These are phyloP conservation scores for Hemithea aestivaria DNA, from an alignment of 2,888 invertebrate species.

Conservation along the genomic window DNA sequence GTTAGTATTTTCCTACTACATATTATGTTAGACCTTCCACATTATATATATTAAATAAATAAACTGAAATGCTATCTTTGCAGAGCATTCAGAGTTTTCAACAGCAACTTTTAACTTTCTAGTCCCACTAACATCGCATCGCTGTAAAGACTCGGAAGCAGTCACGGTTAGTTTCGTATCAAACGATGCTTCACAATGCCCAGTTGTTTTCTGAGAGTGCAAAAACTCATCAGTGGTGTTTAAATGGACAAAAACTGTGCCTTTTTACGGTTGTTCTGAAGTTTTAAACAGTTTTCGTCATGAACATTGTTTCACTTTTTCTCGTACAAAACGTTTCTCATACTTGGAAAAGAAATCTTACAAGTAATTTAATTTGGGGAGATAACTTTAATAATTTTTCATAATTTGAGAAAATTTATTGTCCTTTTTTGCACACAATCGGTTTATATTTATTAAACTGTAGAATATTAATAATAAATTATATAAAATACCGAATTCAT, in stretches of 20 bases:
- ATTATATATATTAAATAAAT: too few relatives aligned
- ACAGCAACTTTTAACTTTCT: conserved; percentile 1
- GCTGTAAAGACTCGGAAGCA: conserved; percentile 4
- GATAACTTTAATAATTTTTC: too few relatives aligned
- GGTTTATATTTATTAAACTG: too few relatives aligned
- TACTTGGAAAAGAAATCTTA: conserved; percentile 6
- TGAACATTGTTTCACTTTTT: conserved; percentile 42
- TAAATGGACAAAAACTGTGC: conserved; percentile 1
- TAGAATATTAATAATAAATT: too few relatives aligned
- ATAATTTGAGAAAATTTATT: too few relatives aligned
- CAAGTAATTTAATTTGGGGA: too few relatives aligned
- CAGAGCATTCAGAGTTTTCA: not conserved
- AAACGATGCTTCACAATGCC: conserved; percentile 25
- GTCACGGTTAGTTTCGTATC: conserved; percentile 32
- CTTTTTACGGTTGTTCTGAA: conserved; percentile 20
- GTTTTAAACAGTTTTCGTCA: conserved; percentile 34
- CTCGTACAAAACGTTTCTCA: conserved; percentile 24
- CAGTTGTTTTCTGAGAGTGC: conserved; percentile 21
- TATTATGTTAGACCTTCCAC: too few relatives aligned
- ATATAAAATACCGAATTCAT: too few relatives aligned
- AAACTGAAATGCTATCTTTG: too few relatives aligned
- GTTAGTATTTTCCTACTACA: too few relatives aligned
- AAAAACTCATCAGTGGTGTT: conserved; percentile 28
- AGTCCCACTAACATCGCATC: conserved; percentile 3
- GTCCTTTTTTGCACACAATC: too few relatives aligned